Evolutionary conservation across 1,140 invertebrate species (phyloP).

Genomic region (Aphidius gifuensis): DNA sequence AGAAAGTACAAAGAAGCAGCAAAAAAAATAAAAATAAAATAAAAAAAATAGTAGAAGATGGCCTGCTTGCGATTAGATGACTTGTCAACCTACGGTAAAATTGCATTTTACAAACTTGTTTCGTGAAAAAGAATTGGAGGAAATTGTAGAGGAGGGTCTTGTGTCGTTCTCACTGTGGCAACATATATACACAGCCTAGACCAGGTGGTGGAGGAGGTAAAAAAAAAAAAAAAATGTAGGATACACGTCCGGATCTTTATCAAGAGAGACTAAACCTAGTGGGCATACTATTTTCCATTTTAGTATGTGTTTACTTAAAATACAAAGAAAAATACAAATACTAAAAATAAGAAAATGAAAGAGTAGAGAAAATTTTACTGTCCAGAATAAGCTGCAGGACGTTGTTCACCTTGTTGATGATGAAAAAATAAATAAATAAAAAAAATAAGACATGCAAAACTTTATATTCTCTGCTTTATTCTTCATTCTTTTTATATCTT

Average conservation of each 20-base stretch:
- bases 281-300: not conserved
- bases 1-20: slow-evolving; percentile 16
- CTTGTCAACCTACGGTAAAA: slow-evolving; percentile 51
- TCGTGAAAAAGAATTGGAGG: slow-evolving; percentile 51
- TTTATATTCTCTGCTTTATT: no score
- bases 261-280: not conserved
- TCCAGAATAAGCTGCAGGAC: no score
- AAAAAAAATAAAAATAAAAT: not conserved
- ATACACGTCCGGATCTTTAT: slow-evolving; percentile 22
- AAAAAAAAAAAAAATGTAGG: slow-evolving; percentile 25
- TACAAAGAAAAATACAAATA: no score
- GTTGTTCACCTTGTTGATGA: no score
- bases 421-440: no score
- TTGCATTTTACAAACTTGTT: slow-evolving; percentile 56
- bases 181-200: no score
- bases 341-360: no score
- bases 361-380: no score
- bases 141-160: slow-evolving; percentile 38
- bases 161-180: no score
- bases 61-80: slow-evolving; percentile 45
- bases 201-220: slow-evolving; percentile 13
- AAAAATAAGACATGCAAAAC: no score
- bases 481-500: no score
- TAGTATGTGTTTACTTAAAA: no score
- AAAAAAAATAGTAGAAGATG: slow-evolving; percentile 24